phyloP scores from a whole-genome alignment of 2,113 vertebrate species.

The Sminthopsis crassicaudata region DNA sequence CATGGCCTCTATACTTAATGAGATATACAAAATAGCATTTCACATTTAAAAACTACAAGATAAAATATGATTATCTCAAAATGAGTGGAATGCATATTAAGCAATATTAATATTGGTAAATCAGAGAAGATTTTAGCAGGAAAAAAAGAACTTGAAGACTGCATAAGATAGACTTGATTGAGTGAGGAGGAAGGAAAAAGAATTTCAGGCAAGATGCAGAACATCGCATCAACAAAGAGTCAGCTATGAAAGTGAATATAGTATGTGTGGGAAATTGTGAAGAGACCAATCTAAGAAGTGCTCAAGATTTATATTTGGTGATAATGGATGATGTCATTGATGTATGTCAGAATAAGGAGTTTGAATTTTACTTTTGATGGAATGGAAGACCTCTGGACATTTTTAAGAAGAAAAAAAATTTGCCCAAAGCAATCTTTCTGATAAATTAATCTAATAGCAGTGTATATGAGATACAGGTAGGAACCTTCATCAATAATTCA shows the following conservation, averaged over 20 bases:
- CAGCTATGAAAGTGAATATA: background rate
- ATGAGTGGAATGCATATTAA: background rate
- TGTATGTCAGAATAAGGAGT: constrained; percentile 5
- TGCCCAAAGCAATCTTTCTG: background rate
- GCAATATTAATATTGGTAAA: background rate
- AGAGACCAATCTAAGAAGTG: background rate
- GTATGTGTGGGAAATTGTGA: background rate
- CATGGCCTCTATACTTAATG: background rate
- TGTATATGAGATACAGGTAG: background rate
- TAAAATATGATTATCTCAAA: background rate
- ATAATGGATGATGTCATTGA: background rate
- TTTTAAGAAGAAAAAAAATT: constrained; percentile 19
- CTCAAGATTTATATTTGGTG: background rate
- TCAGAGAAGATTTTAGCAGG: background rate
- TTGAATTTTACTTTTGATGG: background rate
- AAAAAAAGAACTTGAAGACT: background rate
- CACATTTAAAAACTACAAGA: background rate
- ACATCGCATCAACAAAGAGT: background rate
- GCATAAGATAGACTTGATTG: background rate
- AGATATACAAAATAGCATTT: background rate
- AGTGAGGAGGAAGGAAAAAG: background rate
- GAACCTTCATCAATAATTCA: background rate
- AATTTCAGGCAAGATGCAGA: background rate
- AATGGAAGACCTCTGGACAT: background rate
- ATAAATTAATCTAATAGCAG: constrained; percentile 22